Evolutionary conservation across 2,113 vertebrate species (phyloP).

Genomic region (Pachycephala philippinensis): DNA sequence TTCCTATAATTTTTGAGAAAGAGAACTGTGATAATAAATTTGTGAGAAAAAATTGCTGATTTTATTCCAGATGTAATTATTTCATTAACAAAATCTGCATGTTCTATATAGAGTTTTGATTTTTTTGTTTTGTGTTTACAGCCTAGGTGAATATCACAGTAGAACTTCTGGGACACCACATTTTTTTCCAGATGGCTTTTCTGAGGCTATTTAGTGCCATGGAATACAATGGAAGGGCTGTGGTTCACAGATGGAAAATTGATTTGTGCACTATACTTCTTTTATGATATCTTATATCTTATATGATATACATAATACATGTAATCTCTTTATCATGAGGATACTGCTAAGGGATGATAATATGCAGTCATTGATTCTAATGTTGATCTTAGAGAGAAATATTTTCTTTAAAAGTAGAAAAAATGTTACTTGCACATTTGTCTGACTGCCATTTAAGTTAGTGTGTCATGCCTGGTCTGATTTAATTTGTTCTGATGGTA

Average conservation of each 20-base stretch:
- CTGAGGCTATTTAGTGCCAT: background rate
- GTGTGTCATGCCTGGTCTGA: background rate
- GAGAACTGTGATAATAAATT: background rate
- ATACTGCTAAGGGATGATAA: background rate
- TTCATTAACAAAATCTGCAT: background rate
- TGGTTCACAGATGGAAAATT: background rate
- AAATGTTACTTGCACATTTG: background rate
- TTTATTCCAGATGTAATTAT: background rate
- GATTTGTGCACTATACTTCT: background rate
- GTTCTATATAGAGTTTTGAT: background rate
- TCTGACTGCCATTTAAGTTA: background rate
- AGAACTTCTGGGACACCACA: background rate
- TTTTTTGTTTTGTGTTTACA: background rate
- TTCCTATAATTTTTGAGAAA: background rate
- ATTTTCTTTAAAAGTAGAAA: background rate
- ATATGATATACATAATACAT: background rate
- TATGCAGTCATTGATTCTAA: background rate
- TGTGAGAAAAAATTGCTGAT: background rate
- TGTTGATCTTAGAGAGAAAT: background rate
- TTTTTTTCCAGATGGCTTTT: background rate
- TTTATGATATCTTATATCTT: background rate
- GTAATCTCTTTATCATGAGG: background rate
- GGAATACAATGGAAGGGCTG: background rate
- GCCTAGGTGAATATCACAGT: background rate
- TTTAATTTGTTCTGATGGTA: background rate